phyloP scores from a whole-genome alignment of 2,888 invertebrate genomes.

The Melieria picta region DNA sequence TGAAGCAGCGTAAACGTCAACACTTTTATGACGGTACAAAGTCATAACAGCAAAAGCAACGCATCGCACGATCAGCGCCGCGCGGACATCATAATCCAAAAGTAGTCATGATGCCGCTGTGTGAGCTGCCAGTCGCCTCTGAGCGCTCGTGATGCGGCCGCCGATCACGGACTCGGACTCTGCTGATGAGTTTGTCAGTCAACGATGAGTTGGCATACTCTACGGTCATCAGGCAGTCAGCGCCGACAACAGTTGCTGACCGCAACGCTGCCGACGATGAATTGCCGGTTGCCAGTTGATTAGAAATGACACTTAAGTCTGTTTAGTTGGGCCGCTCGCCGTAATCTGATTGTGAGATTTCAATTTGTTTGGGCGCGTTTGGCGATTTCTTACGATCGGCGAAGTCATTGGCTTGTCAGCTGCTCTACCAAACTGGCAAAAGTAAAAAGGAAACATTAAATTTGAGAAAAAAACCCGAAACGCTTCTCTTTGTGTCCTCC shows the following conservation, averaged over 20 bases:
- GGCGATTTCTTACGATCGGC: not conserved
- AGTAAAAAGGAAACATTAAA: too few relatives aligned
- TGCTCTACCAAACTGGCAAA: too few relatives aligned
- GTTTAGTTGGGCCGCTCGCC: too few relatives aligned
- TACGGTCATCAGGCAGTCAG: not conserved
- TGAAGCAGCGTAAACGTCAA: slow-evolving; percentile 22
- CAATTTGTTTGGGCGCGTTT: not conserved
- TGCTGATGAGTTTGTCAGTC: slow-evolving; percentile 2
- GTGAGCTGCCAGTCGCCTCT: not conserved
- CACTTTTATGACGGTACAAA: slow-evolving; percentile 27
- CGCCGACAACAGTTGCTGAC: not conserved
- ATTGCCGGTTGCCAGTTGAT: not conserved
- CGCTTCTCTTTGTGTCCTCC: too few relatives aligned
- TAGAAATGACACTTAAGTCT: slow-evolving; percentile 5
- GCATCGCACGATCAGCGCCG: slow-evolving; percentile 39
- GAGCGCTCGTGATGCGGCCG: not conserved
- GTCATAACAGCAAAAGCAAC: slow-evolving; percentile 38
- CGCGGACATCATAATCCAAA: slow-evolving; percentile 42
- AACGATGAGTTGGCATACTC: slow-evolving; percentile 1
- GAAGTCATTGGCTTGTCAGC: too few relatives aligned
- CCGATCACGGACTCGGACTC: not conserved
- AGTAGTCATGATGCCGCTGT: not conserved
- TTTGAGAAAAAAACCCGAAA: too few relatives aligned
- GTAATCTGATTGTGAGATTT: slow-evolving; percentile 14
- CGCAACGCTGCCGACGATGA: not conserved